These are phyloP conservation scores for Himalopsyche japonica DNA, from an alignment of 2,888 invertebrate species.

Conservation along the genomic window DNA sequence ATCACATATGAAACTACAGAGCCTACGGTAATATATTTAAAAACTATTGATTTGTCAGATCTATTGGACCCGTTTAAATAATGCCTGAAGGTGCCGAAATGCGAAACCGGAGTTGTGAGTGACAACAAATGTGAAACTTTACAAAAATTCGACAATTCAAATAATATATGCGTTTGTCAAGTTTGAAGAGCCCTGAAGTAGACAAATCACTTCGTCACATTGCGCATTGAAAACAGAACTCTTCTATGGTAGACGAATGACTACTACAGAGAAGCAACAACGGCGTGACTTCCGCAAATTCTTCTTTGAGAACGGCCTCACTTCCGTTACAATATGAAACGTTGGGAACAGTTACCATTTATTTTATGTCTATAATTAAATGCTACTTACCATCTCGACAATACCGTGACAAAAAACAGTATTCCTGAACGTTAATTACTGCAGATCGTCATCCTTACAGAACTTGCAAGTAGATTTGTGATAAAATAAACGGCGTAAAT, in stretches of 20 bases:
- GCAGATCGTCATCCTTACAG: no score
- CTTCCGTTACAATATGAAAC: background rate
- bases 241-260: background rate
- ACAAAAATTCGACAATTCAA: no score
- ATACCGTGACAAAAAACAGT: background rate
- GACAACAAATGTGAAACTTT: no score
- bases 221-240: background rate
- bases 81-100: no score
- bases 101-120: no score
- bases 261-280: background rate
- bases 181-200: background rate
- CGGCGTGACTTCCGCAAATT: background rate
- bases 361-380: background rate
- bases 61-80: no score
- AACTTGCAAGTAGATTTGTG: no score
- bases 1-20: no score
- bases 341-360: background rate
- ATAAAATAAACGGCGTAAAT: no score
- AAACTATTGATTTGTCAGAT: no score
- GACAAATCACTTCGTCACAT: background rate
- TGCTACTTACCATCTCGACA: background rate
- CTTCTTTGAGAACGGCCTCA: background rate
- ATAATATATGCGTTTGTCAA: background rate
- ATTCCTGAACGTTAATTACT: no score
- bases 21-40: no score